Percentiles rank a stretch among this genome's conserved stretches.
Conservation (phyloP, 2,113 vertebrate species). For the Clarias macrocephalus region DNA sequence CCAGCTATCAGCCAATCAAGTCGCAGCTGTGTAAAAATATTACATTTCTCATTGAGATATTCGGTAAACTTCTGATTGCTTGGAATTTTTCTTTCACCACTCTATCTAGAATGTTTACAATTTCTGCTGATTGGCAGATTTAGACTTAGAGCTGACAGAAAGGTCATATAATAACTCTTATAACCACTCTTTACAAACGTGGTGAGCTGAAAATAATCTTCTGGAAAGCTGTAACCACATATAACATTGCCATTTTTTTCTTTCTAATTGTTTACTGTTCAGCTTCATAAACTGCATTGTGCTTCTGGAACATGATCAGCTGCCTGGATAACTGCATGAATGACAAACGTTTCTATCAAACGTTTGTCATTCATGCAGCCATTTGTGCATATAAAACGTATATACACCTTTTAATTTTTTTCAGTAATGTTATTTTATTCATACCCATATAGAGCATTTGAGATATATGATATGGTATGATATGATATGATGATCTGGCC, state of each 20-base stretch:
- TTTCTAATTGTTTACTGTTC: no score
- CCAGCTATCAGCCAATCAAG: background rate
- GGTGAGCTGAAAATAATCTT: background rate
- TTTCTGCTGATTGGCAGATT: no score
- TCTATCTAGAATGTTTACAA: no score
- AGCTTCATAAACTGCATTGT: background rate
- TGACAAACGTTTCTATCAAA: background rate
- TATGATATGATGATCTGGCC: background rate
- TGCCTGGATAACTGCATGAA: background rate
- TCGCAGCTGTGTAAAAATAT: background rate
- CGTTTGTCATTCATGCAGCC: background rate
- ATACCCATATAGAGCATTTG: background rate
- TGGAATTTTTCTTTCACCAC: background rate
- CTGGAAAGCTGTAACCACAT: background rate
- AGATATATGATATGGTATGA: background rate
- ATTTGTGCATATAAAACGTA: constrained; percentile 4
- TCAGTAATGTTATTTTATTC: background rate
- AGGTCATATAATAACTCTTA: no score
- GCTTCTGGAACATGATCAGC: background rate
- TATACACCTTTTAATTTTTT: background rate
- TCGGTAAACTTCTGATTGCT: background rate
- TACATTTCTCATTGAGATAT: background rate
- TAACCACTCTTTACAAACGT: background rate
- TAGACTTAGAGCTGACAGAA: no score
- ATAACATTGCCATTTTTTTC: no score